These are phyloP conservation scores for Poliocrania exsul DNA, from an alignment of 2,797 vertebrate species.

Conservation along the genomic window DNA sequence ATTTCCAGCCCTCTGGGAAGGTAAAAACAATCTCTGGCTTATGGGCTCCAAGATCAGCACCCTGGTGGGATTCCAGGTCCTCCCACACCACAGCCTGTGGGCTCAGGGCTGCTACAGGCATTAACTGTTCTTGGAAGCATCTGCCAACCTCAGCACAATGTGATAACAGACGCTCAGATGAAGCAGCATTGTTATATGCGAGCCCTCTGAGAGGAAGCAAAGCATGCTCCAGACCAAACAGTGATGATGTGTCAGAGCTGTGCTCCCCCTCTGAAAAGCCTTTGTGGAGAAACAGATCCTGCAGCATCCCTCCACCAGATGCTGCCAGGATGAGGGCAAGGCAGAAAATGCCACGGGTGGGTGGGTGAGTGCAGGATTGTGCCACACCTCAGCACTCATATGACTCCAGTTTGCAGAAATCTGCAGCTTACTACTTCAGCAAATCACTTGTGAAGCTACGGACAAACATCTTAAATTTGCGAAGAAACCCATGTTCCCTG, in stretches of 20 bases:
- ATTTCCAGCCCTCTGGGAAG: not conserved
- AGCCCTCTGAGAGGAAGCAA: not conserved
- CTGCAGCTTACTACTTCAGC: not conserved
- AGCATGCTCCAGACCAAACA: constrained; percentile 39
- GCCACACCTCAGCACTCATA: not conserved
- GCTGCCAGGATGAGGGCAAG: not conserved
- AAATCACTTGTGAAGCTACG: not conserved
- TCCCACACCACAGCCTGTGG: not conserved
- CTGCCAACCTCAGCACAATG: constrained; percentile 13
- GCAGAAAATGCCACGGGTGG: not conserved
- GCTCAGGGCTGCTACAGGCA: not conserved
- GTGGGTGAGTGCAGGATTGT: not conserved
- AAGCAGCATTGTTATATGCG: not conserved
- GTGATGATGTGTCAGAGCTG: not conserved
- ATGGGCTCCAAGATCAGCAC: not conserved
- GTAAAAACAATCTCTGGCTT: not conserved
- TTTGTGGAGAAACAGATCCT: constrained; percentile 1
- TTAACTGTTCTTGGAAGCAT: constrained; percentile 50
- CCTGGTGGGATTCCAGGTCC: not conserved
- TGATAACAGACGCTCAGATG: constrained; percentile 32
- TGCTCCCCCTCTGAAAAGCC: not conserved
- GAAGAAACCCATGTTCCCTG: not conserved
- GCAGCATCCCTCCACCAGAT: not conserved
- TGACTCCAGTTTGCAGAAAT: not conserved
- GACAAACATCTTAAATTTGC: not conserved